Evolutionary conservation across 2,888 invertebrate species (phyloP).

Genomic region (Furcula furcula): DNA sequence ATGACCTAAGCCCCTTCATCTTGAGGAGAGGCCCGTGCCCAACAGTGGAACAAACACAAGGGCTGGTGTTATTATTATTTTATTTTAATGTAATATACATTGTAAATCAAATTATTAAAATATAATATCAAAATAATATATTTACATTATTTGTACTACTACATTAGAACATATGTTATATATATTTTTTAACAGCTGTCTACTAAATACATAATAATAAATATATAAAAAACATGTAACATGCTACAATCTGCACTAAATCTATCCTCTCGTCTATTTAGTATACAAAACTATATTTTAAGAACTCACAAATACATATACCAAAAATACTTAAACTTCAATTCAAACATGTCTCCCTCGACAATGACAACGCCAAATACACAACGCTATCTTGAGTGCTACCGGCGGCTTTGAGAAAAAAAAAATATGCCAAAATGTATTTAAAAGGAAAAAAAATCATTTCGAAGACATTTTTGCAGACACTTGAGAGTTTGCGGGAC

Average conservation of each 20-base stretch:
- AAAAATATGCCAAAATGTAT: conserved; percentile 60
- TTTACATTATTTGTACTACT: too few species aligned
- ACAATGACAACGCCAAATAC: conserved; percentile 25
- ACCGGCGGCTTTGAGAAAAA: conserved; percentile 28
- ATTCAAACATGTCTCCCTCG: conserved; percentile 9
- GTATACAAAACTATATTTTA: conserved; percentile 20
- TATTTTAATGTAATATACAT: too few species aligned
- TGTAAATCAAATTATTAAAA: too few species aligned
- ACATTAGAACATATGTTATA: too few species aligned
- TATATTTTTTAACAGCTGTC: too few species aligned
- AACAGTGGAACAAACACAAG: too few species aligned
- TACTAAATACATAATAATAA: too few species aligned
- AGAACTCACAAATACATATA: conserved; percentile 16
- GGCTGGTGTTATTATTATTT: too few species aligned
- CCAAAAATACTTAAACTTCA: conserved; percentile 24
- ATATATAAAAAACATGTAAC: too few species aligned
- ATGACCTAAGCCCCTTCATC: too few species aligned
- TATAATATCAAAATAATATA: too few species aligned
- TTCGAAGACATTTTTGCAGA: conserved; percentile 73
- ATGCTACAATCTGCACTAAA: neutral
- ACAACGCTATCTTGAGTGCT: conserved; percentile 47
- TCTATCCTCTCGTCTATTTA: neutral
- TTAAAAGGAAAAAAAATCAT: conserved; percentile 67
- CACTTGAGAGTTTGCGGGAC: conserved; percentile 65
- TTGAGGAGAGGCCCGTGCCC: too few species aligned